Evolutionary conservation across 2,797 vertebrate species (phyloP).

Genomic region (Neosilurus mollespiculum): DNA sequence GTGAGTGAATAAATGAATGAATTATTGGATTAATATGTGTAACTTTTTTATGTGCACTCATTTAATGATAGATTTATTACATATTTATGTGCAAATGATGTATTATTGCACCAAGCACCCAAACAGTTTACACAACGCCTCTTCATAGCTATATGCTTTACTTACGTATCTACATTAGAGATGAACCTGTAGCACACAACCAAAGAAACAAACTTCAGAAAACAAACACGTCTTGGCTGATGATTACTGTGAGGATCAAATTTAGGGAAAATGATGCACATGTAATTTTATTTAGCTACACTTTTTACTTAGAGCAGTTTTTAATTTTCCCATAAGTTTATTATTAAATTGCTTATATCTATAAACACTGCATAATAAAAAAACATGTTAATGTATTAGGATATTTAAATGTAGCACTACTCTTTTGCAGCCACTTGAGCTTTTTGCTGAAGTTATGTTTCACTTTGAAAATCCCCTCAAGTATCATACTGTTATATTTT

Average conservation of each 20-base stretch:
- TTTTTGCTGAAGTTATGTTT: background rate
- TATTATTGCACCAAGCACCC: background rate
- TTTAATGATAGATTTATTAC: background rate
- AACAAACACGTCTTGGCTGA: no score
- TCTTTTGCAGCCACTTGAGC: background rate
- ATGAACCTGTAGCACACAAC: background rate
- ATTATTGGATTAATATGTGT: background rate
- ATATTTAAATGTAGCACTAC: background rate
- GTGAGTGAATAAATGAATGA: no score
- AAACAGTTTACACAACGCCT: background rate
- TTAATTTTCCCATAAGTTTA: background rate
- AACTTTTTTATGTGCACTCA: background rate
- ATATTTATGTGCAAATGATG: background rate
- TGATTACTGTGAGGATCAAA: background rate
- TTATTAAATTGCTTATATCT: background rate
- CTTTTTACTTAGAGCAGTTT: background rate
- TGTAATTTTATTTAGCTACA: background rate
- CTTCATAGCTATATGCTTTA: background rate
- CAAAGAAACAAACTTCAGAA: background rate
- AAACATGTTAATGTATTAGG: background rate
- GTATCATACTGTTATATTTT: constrained; percentile 7
- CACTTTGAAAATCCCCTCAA: background rate
- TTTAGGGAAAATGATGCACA: background rate
- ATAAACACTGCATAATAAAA: background rate
- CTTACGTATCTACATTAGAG: background rate